Percentiles rank a stretch among this genome's conserved stretches.
Evolutionary conservation across 2,888 invertebrate genomes (phyloP).

Genomic region (Chalcis sispes): DNA sequence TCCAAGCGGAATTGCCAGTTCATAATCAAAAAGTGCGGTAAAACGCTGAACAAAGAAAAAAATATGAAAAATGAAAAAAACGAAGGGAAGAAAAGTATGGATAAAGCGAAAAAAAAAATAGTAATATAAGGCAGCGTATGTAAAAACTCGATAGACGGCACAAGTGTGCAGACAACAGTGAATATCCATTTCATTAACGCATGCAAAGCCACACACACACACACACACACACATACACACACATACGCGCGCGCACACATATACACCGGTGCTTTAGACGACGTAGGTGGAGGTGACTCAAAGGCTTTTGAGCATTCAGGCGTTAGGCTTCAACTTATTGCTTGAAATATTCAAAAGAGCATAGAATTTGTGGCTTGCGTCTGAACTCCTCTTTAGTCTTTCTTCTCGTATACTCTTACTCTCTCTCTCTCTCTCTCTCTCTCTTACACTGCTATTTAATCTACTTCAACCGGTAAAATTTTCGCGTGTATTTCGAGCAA

Average conservation of each 20-base stretch:
- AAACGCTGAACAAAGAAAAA: too few species aligned
- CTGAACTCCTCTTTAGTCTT: neutral
- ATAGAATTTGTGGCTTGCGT: neutral
- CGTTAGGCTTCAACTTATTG: conserved; percentile 20
- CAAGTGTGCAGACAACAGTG: conserved; percentile 8
- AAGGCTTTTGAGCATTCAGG: conserved; percentile 27
- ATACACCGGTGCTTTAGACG: too few species aligned
- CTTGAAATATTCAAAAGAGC: conserved; percentile 40
- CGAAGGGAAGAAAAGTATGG: too few species aligned
- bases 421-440: neutral
- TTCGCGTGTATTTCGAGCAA: neutral
- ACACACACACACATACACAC: neutral
- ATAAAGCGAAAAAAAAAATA: neutral
- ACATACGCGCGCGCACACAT: neutral
- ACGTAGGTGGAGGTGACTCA: too few species aligned
- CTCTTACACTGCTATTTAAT: conserved; percentile 3
- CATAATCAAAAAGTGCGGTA: too few species aligned
- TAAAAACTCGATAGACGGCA: neutral
- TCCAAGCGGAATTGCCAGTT: too few species aligned
- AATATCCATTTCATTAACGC: conserved; percentile 46
- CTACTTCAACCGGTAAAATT: neutral
- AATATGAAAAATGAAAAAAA: too few species aligned
- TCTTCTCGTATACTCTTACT: neutral
- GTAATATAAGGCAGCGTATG: neutral
- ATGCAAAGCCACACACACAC: neutral